phyloP scores from a whole-genome alignment of 2,888 invertebrate species.

The Drosophila mettleri region DNA sequence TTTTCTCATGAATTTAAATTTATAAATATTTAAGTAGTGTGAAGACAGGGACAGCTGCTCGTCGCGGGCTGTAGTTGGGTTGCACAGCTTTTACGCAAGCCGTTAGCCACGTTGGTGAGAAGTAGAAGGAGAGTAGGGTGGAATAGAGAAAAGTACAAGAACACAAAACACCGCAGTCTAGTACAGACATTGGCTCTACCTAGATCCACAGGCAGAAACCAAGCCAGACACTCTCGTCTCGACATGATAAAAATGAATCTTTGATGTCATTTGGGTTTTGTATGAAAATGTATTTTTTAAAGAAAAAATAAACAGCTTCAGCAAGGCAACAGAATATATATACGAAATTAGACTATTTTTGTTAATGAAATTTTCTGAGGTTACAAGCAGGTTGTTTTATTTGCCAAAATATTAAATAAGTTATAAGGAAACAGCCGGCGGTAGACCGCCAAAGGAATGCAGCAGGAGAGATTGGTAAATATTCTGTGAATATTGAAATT shows the following conservation, averaged over 20 bases:
- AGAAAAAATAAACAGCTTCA: slow-evolving; percentile 55
- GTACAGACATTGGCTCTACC: slow-evolving; percentile 22
- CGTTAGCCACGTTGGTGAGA: slow-evolving; percentile 31
- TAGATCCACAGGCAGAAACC: slow-evolving; percentile 19
- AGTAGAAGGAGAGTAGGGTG: not conserved
- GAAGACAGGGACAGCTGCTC: slow-evolving; percentile 45
- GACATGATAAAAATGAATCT: slow-evolving; percentile 77
- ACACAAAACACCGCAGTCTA: slow-evolving; percentile 17
- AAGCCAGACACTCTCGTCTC: slow-evolving; percentile 55
- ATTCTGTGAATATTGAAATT: not conserved
- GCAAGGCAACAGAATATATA: slow-evolving; percentile 3
- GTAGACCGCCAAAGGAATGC: slow-evolving; percentile 2
- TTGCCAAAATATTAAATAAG: slow-evolving; percentile 76
- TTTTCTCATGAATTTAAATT: slow-evolving; percentile 76
- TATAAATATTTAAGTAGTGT: slow-evolving; percentile 76
- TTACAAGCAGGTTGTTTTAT: slow-evolving; percentile 55
- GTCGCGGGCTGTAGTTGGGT: slow-evolving; percentile 39
- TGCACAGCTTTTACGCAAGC: slow-evolving; percentile 57
- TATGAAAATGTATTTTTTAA: slow-evolving; percentile 70
- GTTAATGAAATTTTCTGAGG: slow-evolving; percentile 73
- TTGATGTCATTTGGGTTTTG: slow-evolving; percentile 76
- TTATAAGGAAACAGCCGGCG: slow-evolving; percentile 40
- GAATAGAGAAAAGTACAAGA: not conserved
- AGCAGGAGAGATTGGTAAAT: slow-evolving; percentile 1
- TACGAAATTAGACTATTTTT: slow-evolving; percentile 53